These are phyloP conservation scores for Capricornis sumatraensis DNA, from an alignment of 2,113 vertebrate species.

Conservation along the genomic window DNA sequence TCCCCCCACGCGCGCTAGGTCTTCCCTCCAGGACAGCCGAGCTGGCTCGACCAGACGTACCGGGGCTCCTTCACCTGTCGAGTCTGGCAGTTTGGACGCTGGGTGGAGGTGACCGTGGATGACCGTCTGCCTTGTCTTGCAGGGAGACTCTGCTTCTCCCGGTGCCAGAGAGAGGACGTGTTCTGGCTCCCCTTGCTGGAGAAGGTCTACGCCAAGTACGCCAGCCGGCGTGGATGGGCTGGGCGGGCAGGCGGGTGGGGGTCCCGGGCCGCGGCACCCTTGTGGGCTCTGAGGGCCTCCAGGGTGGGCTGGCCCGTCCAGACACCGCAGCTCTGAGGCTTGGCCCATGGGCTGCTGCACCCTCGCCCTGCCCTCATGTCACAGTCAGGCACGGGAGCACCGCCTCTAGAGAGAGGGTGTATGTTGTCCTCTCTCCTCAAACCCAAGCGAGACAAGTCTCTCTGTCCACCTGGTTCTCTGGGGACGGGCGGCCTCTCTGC, in stretches of 20 bases:
- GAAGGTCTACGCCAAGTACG: slow-evolving; percentile 98
- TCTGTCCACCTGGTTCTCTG: fast-evolving
- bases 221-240: background rate
- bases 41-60: slow-evolving; percentile 88
- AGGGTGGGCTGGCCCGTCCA: background rate
- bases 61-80: slow-evolving; percentile 87
- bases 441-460: background rate
- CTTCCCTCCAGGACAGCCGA: slow-evolving; percentile 87
- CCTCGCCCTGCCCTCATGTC: background rate
- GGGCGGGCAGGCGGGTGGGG: background rate
- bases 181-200: slow-evolving; percentile 96
- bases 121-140: slow-evolving; percentile 93
- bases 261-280: background rate
- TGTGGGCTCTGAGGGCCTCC: background rate
- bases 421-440: background rate
- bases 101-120: slow-evolving; percentile 91
- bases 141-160: slow-evolving; percentile 93
- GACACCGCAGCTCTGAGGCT: background rate
- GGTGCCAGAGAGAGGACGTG: slow-evolving; percentile 87
- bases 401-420: fast-evolving
- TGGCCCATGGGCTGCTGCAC: background rate
- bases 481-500: background rate
- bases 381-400: fast-evolving
- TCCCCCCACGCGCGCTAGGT: slow-evolving; percentile 79
- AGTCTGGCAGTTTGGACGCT: slow-evolving; percentile 92